Evolutionary conservation across 2,797 vertebrate species (phyloP), one percentile per base, ranked within the genome.

Genomic region (Picus viridis): DNA sequence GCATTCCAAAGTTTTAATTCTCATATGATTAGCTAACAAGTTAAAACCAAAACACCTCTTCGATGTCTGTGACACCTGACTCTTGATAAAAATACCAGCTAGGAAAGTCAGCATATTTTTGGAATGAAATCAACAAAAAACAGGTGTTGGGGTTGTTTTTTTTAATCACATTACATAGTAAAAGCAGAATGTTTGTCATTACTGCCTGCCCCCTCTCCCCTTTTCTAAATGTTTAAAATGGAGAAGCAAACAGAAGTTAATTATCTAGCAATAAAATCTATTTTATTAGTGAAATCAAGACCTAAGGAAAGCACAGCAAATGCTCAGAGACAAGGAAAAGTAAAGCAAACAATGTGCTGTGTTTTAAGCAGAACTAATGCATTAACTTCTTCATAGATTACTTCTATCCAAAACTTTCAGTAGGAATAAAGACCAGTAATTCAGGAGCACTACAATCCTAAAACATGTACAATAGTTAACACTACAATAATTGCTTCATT

Each of bases 1-100:
- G 30, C n/a, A 86, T 92, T 57, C 53, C 45, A 34, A 73, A 78
- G 10, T 53, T 88, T 73, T 80, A 88, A 30, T 86, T 75, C 59
- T 72, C 67, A 61, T 22, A 69, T 4, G 2, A 75, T 89, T 69
- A 81, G 24, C n/a, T 70, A 76, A 88, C 62, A 77, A 89, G 87
- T 36, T 65, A 89, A 90, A 29, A 43, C 6, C 22, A 47, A 80
- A 78, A 77, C 9, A 4, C 71, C 62, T 62, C 58, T 80, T 29
- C 64, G 45, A 71, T 62, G 51, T 34, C 62, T n/a, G 1, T 10
- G 72, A 77, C 29, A 47, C 3, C 16, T 83, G 58, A 85, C 22
- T 77, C 82, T n/a, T 45, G 82, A 32, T 34, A 83, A 78, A 78
- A 88, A 67, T 13, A 91, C 5, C 15, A 92, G 39, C 41, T 72